These are phyloP conservation scores for Murina feae DNA, from an alignment of 2,113 vertebrate species.

Conservation along the genomic window DNA sequence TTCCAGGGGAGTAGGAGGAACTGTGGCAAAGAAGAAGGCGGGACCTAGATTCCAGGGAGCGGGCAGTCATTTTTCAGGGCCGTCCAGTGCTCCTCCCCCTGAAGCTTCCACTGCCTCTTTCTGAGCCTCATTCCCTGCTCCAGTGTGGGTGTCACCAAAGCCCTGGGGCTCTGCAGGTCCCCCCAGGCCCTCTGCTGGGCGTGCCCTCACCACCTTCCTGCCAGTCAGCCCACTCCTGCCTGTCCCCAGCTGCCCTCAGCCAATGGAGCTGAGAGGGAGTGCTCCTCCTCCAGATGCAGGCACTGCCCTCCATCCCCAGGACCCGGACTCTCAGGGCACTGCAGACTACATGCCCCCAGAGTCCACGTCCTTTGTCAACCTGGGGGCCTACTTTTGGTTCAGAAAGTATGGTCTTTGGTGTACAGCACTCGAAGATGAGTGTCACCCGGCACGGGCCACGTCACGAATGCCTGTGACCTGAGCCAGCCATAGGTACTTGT, in stretches of 20 bases:
- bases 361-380: background rate
- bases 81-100: background rate
- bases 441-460: background rate
- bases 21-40: background rate
- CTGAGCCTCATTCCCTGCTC: background rate
- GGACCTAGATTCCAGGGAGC: background rate
- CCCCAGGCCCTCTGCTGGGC: background rate
- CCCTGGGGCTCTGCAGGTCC: background rate
- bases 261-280: background rate
- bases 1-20: background rate
- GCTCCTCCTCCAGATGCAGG: background rate
- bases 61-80: too few relatives aligned
- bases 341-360: background rate
- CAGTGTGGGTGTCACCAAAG: background rate
- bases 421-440: background rate
- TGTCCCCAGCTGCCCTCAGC: background rate
- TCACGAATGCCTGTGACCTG: background rate
- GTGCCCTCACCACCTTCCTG: background rate
- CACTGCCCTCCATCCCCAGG: background rate
- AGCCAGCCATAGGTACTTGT: background rate
- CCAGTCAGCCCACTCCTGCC: background rate
- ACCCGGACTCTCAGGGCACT: background rate
- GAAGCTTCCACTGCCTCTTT: background rate
- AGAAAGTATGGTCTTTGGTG: background rate
- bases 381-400: background rate